A percentile compares a stretch with the other conserved stretches of the same genome.
phyloP scores from a whole-genome alignment of 2,797 vertebrate genomes.

The Cossypha heuglini region DNA sequence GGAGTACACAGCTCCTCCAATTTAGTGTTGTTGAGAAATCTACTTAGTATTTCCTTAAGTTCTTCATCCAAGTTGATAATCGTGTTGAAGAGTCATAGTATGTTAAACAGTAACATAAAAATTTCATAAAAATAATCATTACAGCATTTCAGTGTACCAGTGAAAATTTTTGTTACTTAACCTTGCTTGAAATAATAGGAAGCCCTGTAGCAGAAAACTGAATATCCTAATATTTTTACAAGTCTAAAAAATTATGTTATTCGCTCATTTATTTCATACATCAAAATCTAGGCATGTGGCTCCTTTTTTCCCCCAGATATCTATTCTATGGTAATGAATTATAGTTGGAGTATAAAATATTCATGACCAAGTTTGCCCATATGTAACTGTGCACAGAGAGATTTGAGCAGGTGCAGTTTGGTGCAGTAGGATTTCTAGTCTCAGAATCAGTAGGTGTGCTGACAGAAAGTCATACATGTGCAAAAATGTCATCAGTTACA shows the following conservation, averaged over 20 bases:
- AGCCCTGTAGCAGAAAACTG: neutral
- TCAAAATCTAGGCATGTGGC: neutral
- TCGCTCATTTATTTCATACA: neutral
- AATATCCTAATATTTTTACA: neutral
- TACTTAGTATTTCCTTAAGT: neutral
- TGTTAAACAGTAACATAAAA: neutral
- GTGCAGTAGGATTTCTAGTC: neutral
- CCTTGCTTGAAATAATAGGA: neutral
- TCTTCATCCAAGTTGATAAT: neutral
- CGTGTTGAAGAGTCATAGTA: neutral
- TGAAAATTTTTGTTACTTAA: neutral
- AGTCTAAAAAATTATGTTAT: neutral
- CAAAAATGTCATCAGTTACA: conserved; percentile 22
- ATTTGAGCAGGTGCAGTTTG: neutral
- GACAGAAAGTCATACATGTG: neutral
- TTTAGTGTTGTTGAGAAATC: neutral
- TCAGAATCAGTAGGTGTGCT: neutral
- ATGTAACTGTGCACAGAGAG: neutral
- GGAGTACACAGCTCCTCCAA: neutral
- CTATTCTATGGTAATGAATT: neutral
- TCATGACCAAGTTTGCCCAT: neutral
- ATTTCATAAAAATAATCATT: neutral
- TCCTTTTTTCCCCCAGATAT: neutral
- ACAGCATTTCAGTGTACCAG: neutral
- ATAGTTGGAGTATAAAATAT: neutral